Evolutionary conservation across 2,888 invertebrate species (phyloP).

Genomic region (Troilus luridus): DNA sequence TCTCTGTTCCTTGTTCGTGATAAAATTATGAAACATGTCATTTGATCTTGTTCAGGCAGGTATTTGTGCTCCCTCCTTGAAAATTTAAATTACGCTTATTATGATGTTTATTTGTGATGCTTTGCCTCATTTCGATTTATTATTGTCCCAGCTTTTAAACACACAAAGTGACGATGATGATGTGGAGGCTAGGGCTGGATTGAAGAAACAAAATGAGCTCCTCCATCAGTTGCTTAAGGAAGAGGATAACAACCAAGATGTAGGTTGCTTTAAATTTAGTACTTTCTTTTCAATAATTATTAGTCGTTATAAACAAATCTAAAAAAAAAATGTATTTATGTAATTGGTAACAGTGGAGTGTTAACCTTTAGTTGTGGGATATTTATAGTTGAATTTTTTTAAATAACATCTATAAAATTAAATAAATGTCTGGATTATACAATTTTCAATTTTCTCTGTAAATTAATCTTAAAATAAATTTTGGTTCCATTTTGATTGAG

Average conservation of each 20-base stretch:
- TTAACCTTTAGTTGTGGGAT: no score
- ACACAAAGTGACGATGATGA: slow-evolving; percentile 87
- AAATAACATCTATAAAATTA: no score
- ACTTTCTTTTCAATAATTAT: no score
- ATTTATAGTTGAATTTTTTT: no score
- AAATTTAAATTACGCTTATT: background rate
- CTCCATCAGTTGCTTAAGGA: slow-evolving; percentile 76
- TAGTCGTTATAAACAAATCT: no score
- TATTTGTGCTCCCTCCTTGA: background rate
- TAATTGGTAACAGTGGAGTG: no score
- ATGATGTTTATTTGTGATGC: slow-evolving; percentile 41
- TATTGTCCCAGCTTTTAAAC: slow-evolving; percentile 74
- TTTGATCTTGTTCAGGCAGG: slow-evolving; percentile 38
- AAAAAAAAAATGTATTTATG: no score
- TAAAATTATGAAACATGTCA: slow-evolving; percentile 39
- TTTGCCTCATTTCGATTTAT: slow-evolving; percentile 43
- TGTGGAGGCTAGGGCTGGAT: slow-evolving; percentile 74
- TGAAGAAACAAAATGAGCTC: slow-evolving; percentile 76
- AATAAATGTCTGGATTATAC: no score
- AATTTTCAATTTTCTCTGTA: no score
- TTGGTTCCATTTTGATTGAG: no score
- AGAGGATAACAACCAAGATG: slow-evolving; percentile 67
- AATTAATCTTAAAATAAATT: no score
- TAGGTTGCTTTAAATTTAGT: background rate
- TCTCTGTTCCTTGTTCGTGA: background rate